These are phyloP conservation scores for Hyla sarda DNA, from an alignment of 2,113 vertebrate species.

Conservation along the genomic window DNA sequence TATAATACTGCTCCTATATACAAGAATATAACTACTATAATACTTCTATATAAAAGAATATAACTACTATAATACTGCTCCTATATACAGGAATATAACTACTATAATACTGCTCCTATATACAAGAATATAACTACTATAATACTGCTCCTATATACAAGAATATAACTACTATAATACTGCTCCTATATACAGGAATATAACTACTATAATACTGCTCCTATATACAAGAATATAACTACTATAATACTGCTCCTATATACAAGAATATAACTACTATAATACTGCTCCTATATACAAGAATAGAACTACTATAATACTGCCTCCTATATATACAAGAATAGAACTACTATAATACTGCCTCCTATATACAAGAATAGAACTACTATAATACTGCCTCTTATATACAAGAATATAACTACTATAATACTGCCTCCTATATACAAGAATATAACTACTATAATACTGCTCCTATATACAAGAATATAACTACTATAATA, in stretches of 20 bases:
- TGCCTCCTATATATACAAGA: not conserved
- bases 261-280: conserved; percentile 9
- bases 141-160: not conserved
- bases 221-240: too few relatives aligned
- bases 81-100: not conserved
- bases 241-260: not conserved
- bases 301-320: not conserved
- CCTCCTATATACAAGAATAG: too few relatives aligned
- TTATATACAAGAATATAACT: conserved; percentile 17
- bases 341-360: not conserved
- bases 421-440: conserved; percentile 7
- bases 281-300: not conserved
- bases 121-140: conserved; percentile 7
- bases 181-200: not conserved
- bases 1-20: not conserved
- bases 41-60: not conserved
- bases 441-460: conserved; percentile 10
- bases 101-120: not conserved
- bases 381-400: too few relatives aligned
- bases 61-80: conserved; percentile 1
- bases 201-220: not conserved
- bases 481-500: too few relatives aligned
- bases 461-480: not conserved
- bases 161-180: conserved; percentile 26
- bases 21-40: too few relatives aligned